Percentiles rank a stretch among this genome's conserved stretches.
These are phyloP conservation scores for Magallana ariakensis DNA, from an alignment of 1,140 invertebrate species.

Conservation along the genomic window DNA sequence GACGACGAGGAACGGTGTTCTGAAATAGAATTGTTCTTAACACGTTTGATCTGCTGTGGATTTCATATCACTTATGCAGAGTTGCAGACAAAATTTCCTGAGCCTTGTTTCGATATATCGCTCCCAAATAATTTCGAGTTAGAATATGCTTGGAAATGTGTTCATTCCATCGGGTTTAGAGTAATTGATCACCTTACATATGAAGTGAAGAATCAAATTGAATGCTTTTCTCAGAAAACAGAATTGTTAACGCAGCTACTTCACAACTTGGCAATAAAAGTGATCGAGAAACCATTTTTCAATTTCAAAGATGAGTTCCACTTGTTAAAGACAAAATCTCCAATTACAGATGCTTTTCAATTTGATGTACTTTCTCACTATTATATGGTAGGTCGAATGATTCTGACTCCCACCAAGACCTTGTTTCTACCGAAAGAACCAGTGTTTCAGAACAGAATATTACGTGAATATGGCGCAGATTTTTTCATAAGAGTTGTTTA, in stretches of 20 bases:
- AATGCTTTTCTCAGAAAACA: too few relatives aligned
- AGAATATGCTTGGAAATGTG: constrained; percentile 43
- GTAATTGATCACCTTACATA: constrained; percentile 4
- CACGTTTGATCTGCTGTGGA: not conserved
- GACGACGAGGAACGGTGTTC: not conserved
- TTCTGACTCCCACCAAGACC: constrained; percentile 34
- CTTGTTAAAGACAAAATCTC: not conserved
- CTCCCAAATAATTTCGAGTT: not conserved
- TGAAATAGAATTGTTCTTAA: not conserved
- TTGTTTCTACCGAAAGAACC: constrained; percentile 29
- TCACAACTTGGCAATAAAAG: not conserved
- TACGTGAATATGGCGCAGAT: constrained; percentile 38
- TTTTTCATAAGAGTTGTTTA: constrained; percentile 42
- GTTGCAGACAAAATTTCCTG: not conserved
- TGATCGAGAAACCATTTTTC: constrained; percentile 11
- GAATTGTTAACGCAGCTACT: not conserved
- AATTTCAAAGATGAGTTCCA: not conserved
- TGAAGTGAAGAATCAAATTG: not conserved
- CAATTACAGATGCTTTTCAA: not conserved
- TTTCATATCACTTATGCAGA: constrained; percentile 8
- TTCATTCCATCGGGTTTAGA: constrained; percentile 37
- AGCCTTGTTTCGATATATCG: fast-evolving
- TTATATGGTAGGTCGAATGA: not conserved
- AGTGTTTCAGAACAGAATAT: constrained; percentile 35
- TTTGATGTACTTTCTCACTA: not conserved